Conservation (phyloP, 2,113 vertebrate genomes). For the Martes martes region DNA sequence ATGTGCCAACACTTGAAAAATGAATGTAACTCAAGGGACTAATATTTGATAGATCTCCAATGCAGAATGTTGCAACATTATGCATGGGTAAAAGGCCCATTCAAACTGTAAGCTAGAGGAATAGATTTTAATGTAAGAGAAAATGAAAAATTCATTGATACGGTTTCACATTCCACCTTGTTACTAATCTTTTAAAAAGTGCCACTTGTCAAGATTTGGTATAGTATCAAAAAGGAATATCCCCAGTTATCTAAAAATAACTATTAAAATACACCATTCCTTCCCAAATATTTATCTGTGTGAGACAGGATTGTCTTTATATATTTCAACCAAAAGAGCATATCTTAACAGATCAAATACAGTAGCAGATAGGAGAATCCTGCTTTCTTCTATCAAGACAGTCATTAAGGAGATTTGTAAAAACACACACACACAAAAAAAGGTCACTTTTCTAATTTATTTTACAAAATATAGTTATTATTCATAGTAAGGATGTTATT, state of each 20-base stretch:
- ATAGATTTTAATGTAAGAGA: not conserved
- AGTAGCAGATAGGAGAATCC: not conserved
- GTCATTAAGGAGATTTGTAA: not conserved
- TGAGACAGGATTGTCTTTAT: not conserved
- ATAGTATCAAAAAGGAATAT: not conserved
- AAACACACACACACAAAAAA: not conserved
- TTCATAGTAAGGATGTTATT: not conserved
- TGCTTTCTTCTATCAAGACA: not conserved
- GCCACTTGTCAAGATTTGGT: not conserved
- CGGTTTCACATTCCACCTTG: not conserved
- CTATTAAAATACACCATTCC: not conserved
- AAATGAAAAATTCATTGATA: not conserved
- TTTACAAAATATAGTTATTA: not conserved
- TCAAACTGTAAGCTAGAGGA: not conserved
- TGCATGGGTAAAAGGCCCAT: not conserved
- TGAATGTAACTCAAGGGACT: not conserved
- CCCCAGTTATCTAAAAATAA: not conserved
- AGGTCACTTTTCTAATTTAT: not conserved
- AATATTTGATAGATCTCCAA: not conserved
- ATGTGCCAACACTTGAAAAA: conserved; percentile 11
- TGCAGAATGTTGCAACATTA: not conserved
- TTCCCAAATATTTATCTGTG: not conserved
- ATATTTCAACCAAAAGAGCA: not conserved
- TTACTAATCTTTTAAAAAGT: not conserved
- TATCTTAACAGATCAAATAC: not conserved